phyloP scores from a whole-genome alignment of 2,113 vertebrate species.

The Conger conger region DNA sequence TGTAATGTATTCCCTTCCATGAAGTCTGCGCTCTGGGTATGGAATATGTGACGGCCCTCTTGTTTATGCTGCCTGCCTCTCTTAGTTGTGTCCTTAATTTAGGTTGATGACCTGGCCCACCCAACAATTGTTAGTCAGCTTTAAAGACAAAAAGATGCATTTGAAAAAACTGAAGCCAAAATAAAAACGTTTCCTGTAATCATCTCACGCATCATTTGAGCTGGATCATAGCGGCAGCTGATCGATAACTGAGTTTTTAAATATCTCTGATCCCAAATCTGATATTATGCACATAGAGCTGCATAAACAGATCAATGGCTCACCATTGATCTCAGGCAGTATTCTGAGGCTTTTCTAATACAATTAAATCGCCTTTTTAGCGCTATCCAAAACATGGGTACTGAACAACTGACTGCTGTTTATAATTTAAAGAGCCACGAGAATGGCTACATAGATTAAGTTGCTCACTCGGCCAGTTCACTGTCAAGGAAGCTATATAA shows the following conservation, averaged over 20 bases:
- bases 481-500: slow-evolving; percentile 44
- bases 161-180: slow-evolving; percentile 40
- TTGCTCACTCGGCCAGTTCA: slow-evolving; percentile 50
- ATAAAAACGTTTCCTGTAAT: slow-evolving; percentile 68
- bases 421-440: slow-evolving; percentile 62
- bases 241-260: slow-evolving; percentile 85
- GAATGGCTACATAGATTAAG: slow-evolving; percentile 67
- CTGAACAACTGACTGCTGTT: slow-evolving; percentile 64
- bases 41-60: slow-evolving; percentile 2
- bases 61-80: not conserved
- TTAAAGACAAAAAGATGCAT: slow-evolving; percentile 42
- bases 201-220: slow-evolving; percentile 72
- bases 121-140: slow-evolving; percentile 27
- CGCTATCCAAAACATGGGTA: slow-evolving; percentile 63
- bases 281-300: slow-evolving; percentile 77
- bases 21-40: not conserved
- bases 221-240: slow-evolving; percentile 71
- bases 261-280: slow-evolving; percentile 79
- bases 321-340: slow-evolving; percentile 71
- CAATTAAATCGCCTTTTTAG: slow-evolving; percentile 74
- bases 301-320: slow-evolving; percentile 80
- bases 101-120: slow-evolving; percentile 30
- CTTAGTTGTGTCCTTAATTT: slow-evolving; percentile 16
- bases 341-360: slow-evolving; percentile 80
- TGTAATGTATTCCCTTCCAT: slow-evolving; percentile 4